phyloP scores from a whole-genome alignment of 2,888 invertebrate genomes.

The Hypomecis atomaria region DNA sequence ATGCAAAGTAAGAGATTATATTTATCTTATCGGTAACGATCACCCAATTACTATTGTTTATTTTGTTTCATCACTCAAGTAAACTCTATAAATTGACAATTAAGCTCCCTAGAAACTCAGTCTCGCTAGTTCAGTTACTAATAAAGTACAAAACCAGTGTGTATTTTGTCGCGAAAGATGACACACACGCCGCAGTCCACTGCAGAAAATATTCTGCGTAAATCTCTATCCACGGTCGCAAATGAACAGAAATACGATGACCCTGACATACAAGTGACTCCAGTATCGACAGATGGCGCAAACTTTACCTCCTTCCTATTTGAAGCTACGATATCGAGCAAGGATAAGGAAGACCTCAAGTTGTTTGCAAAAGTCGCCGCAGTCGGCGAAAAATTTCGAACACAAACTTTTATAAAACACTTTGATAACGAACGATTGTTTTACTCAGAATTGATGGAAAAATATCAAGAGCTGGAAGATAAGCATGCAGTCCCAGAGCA shows the following conservation, averaged over 20 bases:
- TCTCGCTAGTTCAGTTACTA: background rate
- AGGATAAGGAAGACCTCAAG: constrained; percentile 25
- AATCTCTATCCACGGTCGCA: constrained; percentile 29
- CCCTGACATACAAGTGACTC: constrained; percentile 7
- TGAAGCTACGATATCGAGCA: constrained; percentile 22
- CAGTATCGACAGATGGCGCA: constrained; percentile 26
- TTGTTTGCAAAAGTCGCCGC: constrained; percentile 36
- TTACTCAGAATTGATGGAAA: constrained; percentile 24
- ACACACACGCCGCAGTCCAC: constrained; percentile 5
- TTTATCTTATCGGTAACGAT: too few relatives aligned
- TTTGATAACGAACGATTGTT: constrained; percentile 27
- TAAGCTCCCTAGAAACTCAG: too few relatives aligned
- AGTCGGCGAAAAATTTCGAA: constrained; percentile 17
- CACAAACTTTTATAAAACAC: constrained; percentile 2
- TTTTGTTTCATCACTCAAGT: too few relatives aligned
- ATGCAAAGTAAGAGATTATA: too few relatives aligned
- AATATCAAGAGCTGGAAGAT: constrained; percentile 29
- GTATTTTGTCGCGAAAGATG: constrained; percentile 17
- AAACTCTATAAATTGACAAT: too few relatives aligned
- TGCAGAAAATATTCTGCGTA: constrained; percentile 18
- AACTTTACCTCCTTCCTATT: constrained; percentile 34
- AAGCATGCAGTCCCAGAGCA: constrained; percentile 22
- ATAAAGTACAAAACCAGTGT: background rate
- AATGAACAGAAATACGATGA: constrained; percentile 25
- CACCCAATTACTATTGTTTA: too few relatives aligned